Evolutionary conservation across 2,113 vertebrate genomes (phyloP).

Genomic region (Anser cygnoides): DNA sequence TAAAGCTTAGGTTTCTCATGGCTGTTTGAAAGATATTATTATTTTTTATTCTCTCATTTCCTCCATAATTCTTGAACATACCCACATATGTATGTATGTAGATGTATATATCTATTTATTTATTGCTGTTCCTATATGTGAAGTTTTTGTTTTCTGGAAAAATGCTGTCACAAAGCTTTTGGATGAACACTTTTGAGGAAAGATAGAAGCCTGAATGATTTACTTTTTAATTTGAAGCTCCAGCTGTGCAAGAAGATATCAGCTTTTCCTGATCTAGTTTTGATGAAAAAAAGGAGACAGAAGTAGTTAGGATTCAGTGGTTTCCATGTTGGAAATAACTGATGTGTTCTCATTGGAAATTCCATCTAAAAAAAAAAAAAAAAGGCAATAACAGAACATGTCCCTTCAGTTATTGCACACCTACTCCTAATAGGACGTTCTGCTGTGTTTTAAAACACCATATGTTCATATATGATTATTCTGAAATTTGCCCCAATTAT

Average conservation of each 20-base stretch:
- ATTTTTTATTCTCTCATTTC: not conserved
- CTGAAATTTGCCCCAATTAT: slow-evolving; percentile 33
- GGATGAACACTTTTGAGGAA: not conserved
- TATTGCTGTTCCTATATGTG: not conserved
- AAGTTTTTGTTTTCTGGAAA: not conserved
- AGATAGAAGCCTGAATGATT: not conserved
- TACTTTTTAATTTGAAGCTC: slow-evolving; percentile 17
- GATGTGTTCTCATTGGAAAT: slow-evolving; percentile 14
- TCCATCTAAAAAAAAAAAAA: not conserved
- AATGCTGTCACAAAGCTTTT: not conserved
- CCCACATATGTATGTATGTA: not conserved
- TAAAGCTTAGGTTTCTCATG: not conserved
- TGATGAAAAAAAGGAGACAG: not conserved
- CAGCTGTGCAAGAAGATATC: not conserved
- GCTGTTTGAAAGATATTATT: not conserved
- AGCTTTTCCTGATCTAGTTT: not conserved
- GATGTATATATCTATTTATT: not conserved
- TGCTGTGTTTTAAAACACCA: slow-evolving; percentile 29
- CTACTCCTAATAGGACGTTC: slow-evolving; percentile 21
- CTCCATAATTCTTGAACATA: not conserved
- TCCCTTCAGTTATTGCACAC: not conserved
- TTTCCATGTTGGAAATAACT: slow-evolving; percentile 3
- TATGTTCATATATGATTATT: slow-evolving; percentile 5
- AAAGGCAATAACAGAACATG: not conserved
- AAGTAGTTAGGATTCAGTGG: not conserved